Evolutionary conservation across 2,797 vertebrate genomes (phyloP).

Genomic region (Babyrousa celebensis): DNA sequence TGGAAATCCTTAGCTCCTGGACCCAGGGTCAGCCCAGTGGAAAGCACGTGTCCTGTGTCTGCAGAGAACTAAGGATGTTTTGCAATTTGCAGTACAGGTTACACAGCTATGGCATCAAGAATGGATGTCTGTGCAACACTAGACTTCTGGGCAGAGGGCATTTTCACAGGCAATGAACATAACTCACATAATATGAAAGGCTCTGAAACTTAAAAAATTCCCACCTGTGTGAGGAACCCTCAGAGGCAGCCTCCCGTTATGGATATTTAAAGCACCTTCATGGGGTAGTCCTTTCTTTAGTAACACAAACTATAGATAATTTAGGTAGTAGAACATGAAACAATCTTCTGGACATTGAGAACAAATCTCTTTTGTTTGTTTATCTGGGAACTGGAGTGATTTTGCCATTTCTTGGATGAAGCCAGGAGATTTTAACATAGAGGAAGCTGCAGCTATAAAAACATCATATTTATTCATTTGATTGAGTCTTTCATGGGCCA

Average conservation of each 20-base stretch:
- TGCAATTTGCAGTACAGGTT: background rate
- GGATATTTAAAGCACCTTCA: background rate
- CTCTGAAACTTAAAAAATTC: background rate
- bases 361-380: conserved; percentile 34
- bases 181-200: background rate
- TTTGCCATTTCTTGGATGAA: background rate
- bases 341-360: conserved; percentile 18
- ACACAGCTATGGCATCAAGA: background rate
- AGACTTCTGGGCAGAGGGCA: background rate
- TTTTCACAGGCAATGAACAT: background rate
- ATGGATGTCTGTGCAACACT: background rate
- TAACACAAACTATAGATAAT: conserved; percentile 16
- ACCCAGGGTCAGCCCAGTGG: background rate
- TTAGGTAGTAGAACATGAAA: background rate
- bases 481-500: background rate
- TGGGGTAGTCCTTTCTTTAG: conserved; percentile 56
- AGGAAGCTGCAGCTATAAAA: background rate
- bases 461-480: background rate
- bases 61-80: background rate
- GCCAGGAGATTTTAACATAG: background rate
- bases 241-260: background rate
- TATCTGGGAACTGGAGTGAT: background rate
- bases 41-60: background rate
- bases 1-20: background rate
- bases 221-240: background rate